A percentile compares a stretch with the other conserved stretches of the same genome.
Evolutionary conservation across 2,888 invertebrate species (phyloP).

Genomic region (Ptilodon capucinus): DNA sequence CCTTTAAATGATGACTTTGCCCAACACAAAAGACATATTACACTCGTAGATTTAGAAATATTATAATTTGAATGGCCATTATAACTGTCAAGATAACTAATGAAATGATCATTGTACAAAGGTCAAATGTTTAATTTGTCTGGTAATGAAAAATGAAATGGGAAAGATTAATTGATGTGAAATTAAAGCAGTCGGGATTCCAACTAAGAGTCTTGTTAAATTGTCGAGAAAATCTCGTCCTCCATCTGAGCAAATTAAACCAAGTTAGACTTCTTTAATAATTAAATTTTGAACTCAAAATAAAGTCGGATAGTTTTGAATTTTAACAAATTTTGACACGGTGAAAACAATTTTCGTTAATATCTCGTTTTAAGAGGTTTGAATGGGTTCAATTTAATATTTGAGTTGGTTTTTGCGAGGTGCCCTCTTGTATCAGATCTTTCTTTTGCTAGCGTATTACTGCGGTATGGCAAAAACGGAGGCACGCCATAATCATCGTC

Average conservation of each 20-base stretch:
- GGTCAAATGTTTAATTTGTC: background rate
- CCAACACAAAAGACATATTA: too few relatives aligned
- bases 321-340: background rate
- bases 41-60: too few relatives aligned
- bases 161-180: background rate
- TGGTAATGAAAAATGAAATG: background rate
- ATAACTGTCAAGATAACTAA: background rate
- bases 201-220: background rate
- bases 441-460: background rate
- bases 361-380: background rate
- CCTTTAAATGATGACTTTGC: too few relatives aligned
- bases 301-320: background rate
- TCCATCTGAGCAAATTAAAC: background rate
- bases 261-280: background rate
- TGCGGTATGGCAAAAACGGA: background rate
- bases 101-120: background rate
- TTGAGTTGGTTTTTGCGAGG: background rate
- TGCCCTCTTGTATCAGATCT: background rate
- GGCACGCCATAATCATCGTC: background rate
- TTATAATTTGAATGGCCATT: background rate
- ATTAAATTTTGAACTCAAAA: background rate
- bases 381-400: background rate
- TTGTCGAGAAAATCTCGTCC: background rate
- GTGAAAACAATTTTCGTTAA: background rate
- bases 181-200: background rate